Evolutionary conservation across 2,888 invertebrate species (phyloP).

Genomic region (Pogonocherus hispidulus): DNA sequence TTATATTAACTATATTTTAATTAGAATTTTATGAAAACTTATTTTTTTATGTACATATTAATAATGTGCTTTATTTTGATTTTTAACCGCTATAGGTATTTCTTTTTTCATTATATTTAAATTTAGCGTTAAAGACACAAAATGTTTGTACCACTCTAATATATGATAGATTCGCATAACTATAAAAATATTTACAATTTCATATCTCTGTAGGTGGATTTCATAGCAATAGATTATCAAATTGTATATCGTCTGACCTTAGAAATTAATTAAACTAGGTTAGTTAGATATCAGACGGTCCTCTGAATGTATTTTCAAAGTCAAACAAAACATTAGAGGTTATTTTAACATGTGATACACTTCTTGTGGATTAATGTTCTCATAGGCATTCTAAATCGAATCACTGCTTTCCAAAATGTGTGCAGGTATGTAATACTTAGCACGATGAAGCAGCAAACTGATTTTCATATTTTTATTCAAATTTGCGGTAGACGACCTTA

Average conservation of each 20-base stretch:
- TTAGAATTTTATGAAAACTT: too few relatives aligned
- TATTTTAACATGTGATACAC: background rate
- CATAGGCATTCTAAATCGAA: background rate
- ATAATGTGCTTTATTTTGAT: too few relatives aligned
- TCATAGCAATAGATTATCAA: too few relatives aligned
- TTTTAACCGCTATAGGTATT: too few relatives aligned
- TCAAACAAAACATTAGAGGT: constrained; percentile 3
- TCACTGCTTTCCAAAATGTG: background rate
- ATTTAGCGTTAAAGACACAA: too few relatives aligned
- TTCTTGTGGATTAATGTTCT: background rate
- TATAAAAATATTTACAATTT: too few relatives aligned
- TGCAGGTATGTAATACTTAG: background rate
- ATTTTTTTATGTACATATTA: too few relatives aligned
- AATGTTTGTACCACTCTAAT: too few relatives aligned
- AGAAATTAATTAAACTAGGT: background rate
- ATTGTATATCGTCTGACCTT: background rate
- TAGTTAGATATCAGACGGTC: background rate
- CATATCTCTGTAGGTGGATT: too few relatives aligned
- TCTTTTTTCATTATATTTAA: too few relatives aligned
- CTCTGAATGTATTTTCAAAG: background rate
- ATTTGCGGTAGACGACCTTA: background rate
- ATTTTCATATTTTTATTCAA: background rate
- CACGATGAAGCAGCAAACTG: background rate
- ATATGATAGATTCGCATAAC: too few relatives aligned
- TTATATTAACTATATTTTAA: too few relatives aligned